Evolutionary conservation across 2,797 vertebrate species (phyloP).

Genomic region (Decapterus maruadsi): DNA sequence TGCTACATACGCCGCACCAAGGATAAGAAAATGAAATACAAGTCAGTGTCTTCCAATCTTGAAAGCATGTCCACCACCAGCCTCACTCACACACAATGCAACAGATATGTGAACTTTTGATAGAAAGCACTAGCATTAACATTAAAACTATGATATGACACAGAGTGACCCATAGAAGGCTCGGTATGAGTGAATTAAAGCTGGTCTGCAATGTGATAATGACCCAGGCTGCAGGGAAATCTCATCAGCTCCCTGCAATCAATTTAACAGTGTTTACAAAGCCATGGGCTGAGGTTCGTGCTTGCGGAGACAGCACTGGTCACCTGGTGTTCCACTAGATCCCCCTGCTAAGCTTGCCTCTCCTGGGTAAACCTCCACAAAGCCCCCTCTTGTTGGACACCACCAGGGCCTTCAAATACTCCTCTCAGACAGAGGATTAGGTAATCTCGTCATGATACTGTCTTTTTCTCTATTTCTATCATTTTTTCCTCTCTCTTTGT

Average conservation of each 20-base stretch:
- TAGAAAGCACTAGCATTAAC: slow-evolving; percentile 46
- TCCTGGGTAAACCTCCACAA: slow-evolving; percentile 79
- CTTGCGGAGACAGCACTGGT: slow-evolving; percentile 68
- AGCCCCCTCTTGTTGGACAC: slow-evolving; percentile 80
- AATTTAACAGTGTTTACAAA: slow-evolving; percentile 83
- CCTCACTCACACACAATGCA: slow-evolving; percentile 13
- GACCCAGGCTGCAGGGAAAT: slow-evolving; percentile 73
- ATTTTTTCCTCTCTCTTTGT: slow-evolving; percentile 57
- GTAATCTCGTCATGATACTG: slow-evolving; percentile 82
- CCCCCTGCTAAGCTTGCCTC: slow-evolving; percentile 77
- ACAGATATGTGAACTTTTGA: slow-evolving; percentile 49
- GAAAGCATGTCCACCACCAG: slow-evolving; percentile 4
- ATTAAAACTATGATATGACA: slow-evolving; percentile 54
- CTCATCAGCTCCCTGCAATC: slow-evolving; percentile 77
- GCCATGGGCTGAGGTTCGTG: slow-evolving; percentile 68
- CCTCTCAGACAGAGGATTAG: slow-evolving; percentile 84
- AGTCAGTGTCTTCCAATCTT: slow-evolving; percentile 8
- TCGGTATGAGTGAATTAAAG: slow-evolving; percentile 52
- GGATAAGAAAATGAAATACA: slow-evolving; percentile 33
- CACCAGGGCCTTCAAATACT: slow-evolving; percentile 78
- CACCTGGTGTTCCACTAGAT: slow-evolving; percentile 73
- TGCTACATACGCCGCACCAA: slow-evolving; percentile 32
- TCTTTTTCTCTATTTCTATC: slow-evolving; percentile 77
- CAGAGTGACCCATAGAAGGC: slow-evolving; percentile 41
- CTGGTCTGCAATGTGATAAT: slow-evolving; percentile 72